Percentiles rank a stretch among this genome's conserved stretches.
Conservation (phyloP, 2,888 invertebrate genomes). For the Rhopalosiphum nymphaeae region DNA sequence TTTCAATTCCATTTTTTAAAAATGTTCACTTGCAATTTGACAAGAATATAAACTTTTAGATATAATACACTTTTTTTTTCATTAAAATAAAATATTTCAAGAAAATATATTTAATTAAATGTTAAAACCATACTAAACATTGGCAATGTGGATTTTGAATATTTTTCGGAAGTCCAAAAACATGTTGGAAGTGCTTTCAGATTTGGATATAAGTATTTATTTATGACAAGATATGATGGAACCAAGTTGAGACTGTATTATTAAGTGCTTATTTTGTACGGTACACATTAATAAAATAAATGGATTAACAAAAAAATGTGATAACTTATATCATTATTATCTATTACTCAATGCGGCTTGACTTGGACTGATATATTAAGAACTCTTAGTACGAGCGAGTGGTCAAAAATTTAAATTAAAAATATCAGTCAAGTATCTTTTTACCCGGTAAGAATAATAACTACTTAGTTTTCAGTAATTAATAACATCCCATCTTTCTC, state of each 20-base stretch:
- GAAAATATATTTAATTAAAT: too few relatives aligned
- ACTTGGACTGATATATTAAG: neutral
- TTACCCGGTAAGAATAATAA: neutral
- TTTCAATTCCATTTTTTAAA: too few relatives aligned
- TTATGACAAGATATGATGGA: neutral
- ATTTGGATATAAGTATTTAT: neutral
- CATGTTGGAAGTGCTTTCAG: neutral
- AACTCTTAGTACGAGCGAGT: neutral
- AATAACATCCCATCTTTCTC: neutral
- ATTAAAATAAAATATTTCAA: too few relatives aligned
- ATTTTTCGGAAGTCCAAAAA: neutral
- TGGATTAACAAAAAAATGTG: neutral
- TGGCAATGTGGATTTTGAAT: neutral
- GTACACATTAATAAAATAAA: neutral
- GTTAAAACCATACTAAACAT: neutral
- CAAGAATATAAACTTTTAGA: too few relatives aligned
- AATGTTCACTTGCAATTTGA: too few relatives aligned
- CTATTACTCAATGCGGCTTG: neutral
- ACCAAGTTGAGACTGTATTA: neutral
- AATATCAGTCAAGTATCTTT: neutral
- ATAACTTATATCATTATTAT: neutral
- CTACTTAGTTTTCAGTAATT: neutral
- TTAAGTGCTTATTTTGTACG: neutral
- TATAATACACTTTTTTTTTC: too few relatives aligned
- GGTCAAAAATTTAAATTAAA: neutral